Percentiles rank a stretch among this genome's conserved stretches.
phyloP scores from a whole-genome alignment of 1,140 invertebrate genomes.

The Stegodyphus mimosarum region DNA sequence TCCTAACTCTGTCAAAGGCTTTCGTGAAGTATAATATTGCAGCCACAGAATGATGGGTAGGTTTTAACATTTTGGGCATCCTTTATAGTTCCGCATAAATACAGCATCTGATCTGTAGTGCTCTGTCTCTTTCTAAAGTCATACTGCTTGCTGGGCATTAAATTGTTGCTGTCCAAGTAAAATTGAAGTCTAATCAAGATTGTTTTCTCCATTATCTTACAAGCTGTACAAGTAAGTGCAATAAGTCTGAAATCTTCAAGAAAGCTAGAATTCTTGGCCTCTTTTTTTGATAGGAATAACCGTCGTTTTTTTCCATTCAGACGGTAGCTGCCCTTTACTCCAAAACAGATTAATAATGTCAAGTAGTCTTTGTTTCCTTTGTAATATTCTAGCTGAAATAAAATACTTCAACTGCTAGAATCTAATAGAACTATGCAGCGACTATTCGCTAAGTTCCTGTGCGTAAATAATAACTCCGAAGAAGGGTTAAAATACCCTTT shows the following conservation, averaged over 20 bases:
- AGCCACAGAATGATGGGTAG: background rate
- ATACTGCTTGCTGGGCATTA: too few species aligned
- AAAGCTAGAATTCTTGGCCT: background rate
- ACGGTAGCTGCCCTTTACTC: background rate
- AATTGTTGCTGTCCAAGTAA: too few species aligned
- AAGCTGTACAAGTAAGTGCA: background rate
- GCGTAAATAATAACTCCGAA: too few species aligned
- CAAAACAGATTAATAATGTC: background rate
- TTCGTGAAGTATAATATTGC: background rate
- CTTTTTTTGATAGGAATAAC: background rate
- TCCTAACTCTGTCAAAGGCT: background rate
- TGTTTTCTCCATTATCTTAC: slow-evolving; percentile 1
- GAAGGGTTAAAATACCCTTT: too few species aligned
- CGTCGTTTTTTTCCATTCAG: background rate
- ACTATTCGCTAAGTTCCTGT: too few species aligned
- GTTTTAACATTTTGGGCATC: background rate
- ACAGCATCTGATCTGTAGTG: background rate
- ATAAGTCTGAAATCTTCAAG: background rate
- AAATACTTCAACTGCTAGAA: too few species aligned
- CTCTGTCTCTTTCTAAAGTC: too few species aligned
- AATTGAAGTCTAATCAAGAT: background rate
- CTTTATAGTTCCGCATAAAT: background rate
- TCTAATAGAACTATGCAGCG: too few species aligned
- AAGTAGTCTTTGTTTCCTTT: background rate
- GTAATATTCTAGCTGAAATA: too few species aligned